Evolutionary conservation across 2,797 vertebrate species (phyloP), one percentile per base, ranked within the genome.

Genomic region (Acanthurus tractus): DNA sequence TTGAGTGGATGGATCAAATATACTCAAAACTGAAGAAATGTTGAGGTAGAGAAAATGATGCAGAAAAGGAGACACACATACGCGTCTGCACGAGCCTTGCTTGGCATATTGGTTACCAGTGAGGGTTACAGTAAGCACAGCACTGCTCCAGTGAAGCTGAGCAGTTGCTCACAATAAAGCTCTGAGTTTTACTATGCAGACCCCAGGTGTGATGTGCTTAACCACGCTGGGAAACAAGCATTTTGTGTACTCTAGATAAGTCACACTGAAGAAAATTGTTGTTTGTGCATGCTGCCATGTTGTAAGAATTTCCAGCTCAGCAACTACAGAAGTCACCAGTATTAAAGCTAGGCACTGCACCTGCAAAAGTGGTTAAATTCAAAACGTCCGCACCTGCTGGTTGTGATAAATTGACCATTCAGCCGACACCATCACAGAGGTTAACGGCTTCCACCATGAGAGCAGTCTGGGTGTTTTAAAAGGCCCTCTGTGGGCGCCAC

Each of bases 401-500:
- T 65, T 14, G 20, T 58, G 62, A 83, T 63, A 22, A 78, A 78
- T 76, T 29, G 52, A 57, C 68, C 73, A 14, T 80, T 78, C 40
- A 46, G 8, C 12, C 49, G 55, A 68, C 67, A 57, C 44, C 54
- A 62, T 70, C 72, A 44, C 4, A 8, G 84, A 81, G 88, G 84
- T 87, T 87, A 80, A 54, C 22, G 54, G 63, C 67, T 2, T 74
- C 70, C 68, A 25, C 44, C 72, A 17, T 53, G 67, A 74, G 70
- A 82, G 79, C 75, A 61, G 52, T 56, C 52, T 53, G 56, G 44
- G 29, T 38, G 56, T 66, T 82, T 82, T 81, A 84, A 88, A 63
- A 14, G 79, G 71, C 81, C 76, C 74, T 50, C 63, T 63, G 85
- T 84, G 85, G 87, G 74, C 63, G 53, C 59, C 83, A 20, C 64